Conservation (phyloP, 2,113 vertebrate species). For the Eptesicus fuscus region DNA sequence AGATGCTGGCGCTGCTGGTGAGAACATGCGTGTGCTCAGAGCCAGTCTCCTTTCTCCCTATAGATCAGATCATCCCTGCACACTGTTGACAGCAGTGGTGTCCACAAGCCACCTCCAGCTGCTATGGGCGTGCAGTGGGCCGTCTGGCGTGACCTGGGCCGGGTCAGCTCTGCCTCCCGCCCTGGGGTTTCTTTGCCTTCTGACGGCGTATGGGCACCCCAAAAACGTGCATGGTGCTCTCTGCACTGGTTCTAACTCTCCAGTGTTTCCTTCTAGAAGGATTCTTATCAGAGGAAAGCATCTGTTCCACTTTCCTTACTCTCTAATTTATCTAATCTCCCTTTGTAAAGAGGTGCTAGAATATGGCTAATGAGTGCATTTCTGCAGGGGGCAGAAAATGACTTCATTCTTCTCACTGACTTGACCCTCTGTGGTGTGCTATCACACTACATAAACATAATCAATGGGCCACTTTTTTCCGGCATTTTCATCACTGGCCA, state of each 20-base stretch:
- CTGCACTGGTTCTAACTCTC: conserved; percentile 10
- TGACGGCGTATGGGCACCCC: neutral
- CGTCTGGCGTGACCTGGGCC: conserved; percentile 14
- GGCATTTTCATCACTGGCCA: conserved; percentile 13
- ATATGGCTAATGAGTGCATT: conserved; percentile 62
- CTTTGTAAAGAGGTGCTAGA: conserved; percentile 54
- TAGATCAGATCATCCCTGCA: neutral
- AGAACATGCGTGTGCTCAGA: rapidly evolving
- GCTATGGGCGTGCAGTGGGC: rapidly evolving
- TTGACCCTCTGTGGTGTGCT: conserved; percentile 15
- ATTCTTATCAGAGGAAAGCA: conserved; percentile 74
- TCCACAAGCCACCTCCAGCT: too few relatives aligned
- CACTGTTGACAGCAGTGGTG: rapidly evolving
- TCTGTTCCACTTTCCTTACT: conserved; percentile 71
- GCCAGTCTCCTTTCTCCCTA: neutral
- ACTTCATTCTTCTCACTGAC: conserved; percentile 24
- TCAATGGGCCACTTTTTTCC: neutral
- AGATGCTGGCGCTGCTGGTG: neutral
- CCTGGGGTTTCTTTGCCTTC: neutral
- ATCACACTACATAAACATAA: conserved; percentile 28
- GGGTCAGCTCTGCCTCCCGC: neutral
- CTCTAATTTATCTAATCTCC: conserved; percentile 70
- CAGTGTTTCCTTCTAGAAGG: conserved; percentile 55
- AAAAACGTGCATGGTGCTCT: neutral
- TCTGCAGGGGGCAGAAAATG: conserved; percentile 49